phyloP scores from a whole-genome alignment of 2,113 vertebrate species.

The Calyptomena viridis region DNA sequence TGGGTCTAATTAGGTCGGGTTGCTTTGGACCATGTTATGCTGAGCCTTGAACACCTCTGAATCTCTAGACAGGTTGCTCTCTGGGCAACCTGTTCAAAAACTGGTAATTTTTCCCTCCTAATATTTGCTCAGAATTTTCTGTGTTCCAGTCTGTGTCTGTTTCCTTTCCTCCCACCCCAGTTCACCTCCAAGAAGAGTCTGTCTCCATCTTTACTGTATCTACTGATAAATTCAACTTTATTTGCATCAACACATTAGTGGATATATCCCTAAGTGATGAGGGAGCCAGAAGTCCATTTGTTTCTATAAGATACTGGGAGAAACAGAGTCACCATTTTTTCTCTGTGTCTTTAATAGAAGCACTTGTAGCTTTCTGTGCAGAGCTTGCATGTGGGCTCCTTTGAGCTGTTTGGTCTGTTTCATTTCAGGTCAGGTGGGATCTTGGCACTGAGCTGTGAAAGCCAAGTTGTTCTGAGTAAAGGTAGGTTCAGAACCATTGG shows the following conservation, averaged over 20 bases:
- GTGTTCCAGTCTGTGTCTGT: neutral
- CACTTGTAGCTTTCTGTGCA: neutral
- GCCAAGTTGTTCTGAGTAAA: neutral
- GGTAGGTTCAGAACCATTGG: neutral
- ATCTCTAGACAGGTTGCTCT: neutral
- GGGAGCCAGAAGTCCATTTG: neutral
- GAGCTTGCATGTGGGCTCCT: neutral
- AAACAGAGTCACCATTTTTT: neutral
- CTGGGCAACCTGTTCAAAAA: neutral
- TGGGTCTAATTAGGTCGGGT: neutral
- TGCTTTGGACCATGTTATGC: neutral
- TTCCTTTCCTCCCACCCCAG: neutral
- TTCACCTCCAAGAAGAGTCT: neutral
- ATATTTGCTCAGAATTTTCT: neutral
- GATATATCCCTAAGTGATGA: neutral
- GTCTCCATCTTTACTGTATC: neutral
- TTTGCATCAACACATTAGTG: neutral
- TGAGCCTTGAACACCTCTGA: neutral
- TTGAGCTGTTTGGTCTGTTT: neutral
- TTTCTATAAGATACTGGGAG: neutral
- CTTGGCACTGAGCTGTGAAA: neutral
- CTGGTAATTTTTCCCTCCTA: neutral
- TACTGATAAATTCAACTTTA: neutral
- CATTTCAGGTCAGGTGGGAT: neutral
- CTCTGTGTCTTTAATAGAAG: neutral